Conservation (phyloP, 1,140 invertebrate genomes). For the Metopolophium dirhodum region DNA sequence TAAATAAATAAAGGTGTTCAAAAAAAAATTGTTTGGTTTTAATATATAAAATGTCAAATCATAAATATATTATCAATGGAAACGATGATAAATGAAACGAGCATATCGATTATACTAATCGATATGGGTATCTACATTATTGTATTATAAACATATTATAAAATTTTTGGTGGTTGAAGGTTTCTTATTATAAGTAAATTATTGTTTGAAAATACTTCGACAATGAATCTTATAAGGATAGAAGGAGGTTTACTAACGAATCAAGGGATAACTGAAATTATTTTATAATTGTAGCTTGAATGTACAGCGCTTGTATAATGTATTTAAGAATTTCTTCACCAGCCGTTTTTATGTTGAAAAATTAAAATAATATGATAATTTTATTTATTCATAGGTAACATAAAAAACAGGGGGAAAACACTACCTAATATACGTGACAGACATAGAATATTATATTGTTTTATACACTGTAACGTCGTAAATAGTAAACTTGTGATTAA, state of each 20-base stretch:
- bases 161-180: background rate
- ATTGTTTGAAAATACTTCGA: background rate
- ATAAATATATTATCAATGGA: no score
- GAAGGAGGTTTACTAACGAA: background rate
- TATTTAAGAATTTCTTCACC: background rate
- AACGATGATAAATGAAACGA: background rate
- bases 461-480: background rate
- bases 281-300: background rate
- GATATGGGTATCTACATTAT: background rate
- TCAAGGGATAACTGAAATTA: background rate
- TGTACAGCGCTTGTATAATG: background rate
- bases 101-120: no score
- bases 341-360: background rate
- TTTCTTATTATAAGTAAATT: background rate
- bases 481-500: background rate
- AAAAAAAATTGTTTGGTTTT: no score
- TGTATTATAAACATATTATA: background rate
- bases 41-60: no score
- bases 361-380: no score
- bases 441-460: background rate
- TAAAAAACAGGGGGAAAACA: background rate
- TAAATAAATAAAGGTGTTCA: no score
- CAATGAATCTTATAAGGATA: background rate
- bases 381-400: background rate
- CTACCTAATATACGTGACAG: background rate